Percentiles rank a stretch among this genome's conserved stretches.
Conservation (phyloP, 1,140 invertebrate genomes). For the Heliconius hermathena region DNA sequence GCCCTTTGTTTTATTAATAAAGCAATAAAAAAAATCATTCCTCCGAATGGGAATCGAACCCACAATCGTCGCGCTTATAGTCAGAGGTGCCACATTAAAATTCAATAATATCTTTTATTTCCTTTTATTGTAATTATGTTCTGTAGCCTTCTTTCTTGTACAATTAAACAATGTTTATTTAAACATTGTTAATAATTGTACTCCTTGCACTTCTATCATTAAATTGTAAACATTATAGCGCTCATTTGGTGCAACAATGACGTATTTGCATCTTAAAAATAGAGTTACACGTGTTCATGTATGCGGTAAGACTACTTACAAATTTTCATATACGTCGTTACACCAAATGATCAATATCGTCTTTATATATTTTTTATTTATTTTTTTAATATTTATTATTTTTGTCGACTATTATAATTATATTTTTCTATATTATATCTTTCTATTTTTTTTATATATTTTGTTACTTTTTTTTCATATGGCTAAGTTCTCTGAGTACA, state of each 20-base stretch:
- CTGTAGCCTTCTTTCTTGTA: not conserved
- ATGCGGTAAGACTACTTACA: no score
- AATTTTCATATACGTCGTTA: no score
- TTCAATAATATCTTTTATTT: not conserved
- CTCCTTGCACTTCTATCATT: not conserved
- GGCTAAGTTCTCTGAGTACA: not conserved
- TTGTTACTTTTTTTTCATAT: not conserved
- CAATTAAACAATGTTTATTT: constrained; percentile 19
- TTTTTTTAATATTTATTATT: not conserved
- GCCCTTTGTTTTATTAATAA: no score
- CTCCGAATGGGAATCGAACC: no score
- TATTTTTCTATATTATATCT: not conserved
- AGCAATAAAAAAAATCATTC: no score
- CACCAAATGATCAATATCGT: no score
- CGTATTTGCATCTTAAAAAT: no score
- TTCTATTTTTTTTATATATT: not conserved
- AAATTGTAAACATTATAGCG: not conserved
- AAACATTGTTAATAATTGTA: constrained; percentile 29
- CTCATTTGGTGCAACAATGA: no score
- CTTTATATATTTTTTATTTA: not conserved
- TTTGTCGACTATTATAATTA: not conserved
- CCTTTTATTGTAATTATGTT: not conserved
- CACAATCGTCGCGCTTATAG: no score
- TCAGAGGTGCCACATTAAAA: no score
- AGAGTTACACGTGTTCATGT: no score